Evolutionary conservation across 1,140 invertebrate genomes (phyloP).

Genomic region (Periplaneta americana): DNA sequence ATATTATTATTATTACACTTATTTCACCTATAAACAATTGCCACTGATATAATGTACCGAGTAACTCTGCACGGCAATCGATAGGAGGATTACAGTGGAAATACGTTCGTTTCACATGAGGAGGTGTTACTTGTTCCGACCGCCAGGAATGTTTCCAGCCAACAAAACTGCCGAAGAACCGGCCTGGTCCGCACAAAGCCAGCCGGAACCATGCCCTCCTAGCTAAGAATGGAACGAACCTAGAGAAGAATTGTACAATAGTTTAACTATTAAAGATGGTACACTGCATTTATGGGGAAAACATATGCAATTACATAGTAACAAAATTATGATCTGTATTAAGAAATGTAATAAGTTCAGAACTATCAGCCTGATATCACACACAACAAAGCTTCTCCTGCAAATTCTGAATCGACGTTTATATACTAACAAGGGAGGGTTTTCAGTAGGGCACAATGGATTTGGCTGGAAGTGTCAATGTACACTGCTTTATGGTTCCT

Average conservation of each 20-base stretch:
- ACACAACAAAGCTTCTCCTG: no score
- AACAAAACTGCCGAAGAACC: conserved; percentile 2
- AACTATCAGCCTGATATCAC: no score
- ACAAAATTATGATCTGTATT: no score
- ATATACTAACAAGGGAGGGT: no score
- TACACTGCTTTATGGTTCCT: no score
- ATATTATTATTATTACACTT: conserved; percentile 11
- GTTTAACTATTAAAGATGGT: no score
- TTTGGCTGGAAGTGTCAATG: no score
- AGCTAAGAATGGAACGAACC: conserved; percentile 19
- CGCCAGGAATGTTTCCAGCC: conserved; percentile 17
- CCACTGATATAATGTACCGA: conserved; percentile 11
- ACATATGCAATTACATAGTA: no score
- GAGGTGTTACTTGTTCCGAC: conserved; percentile 15
- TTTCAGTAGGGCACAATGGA: no score
- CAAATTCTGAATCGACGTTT: no score
- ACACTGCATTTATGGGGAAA: background rate
- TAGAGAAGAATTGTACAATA: no score
- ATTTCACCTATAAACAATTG: conserved; percentile 19
- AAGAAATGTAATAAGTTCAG: no score
- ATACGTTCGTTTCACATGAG: conserved; percentile 11
- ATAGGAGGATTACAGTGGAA: conserved; percentile 16
- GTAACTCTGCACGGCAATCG: conserved; percentile 16
- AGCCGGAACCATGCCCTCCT: conserved; percentile 14
- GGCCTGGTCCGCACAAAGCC: conserved; percentile 2